Conservation (phyloP, 2,888 invertebrate genomes). For the Drosophila kuntzei region DNA sequence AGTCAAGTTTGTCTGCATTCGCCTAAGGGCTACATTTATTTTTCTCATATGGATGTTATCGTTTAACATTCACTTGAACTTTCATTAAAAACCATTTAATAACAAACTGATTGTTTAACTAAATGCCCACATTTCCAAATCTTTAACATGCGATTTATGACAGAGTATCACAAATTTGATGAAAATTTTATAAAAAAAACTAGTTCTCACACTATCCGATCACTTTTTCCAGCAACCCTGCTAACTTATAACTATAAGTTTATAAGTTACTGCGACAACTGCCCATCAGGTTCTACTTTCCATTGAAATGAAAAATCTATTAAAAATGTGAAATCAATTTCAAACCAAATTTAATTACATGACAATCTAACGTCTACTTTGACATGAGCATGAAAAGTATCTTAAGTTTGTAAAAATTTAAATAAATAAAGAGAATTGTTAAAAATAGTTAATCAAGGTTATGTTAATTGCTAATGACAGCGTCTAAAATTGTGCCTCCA, state of each 20-base stretch:
- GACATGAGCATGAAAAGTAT: neutral
- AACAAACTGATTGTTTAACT: neutral
- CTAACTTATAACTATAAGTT: neutral
- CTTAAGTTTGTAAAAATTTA: neutral
- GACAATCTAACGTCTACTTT: neutral
- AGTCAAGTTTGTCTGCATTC: slow-evolving; percentile 1
- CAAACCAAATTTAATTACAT: neutral
- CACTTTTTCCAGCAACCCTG: no score
- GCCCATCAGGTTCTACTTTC: neutral
- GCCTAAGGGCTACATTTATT: neutral
- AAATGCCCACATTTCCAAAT: no score
- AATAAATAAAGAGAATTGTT: neutral
- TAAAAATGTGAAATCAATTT: neutral
- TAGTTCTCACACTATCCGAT: neutral
- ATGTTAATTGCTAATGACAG: slow-evolving; percentile 8
- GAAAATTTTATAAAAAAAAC: no score
- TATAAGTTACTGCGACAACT: neutral
- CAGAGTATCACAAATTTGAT: no score
- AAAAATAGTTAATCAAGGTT: slow-evolving; percentile 10
- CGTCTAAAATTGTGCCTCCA: slow-evolving; percentile 3
- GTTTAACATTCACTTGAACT: neutral
- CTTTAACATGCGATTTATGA: no score
- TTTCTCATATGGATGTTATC: neutral
- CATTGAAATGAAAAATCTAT: neutral
- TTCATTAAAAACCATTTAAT: no score